Base-by-base conservation (phyloP, 2,888 invertebrate genomes). In the Megaustenia siamemsis region DNA sequence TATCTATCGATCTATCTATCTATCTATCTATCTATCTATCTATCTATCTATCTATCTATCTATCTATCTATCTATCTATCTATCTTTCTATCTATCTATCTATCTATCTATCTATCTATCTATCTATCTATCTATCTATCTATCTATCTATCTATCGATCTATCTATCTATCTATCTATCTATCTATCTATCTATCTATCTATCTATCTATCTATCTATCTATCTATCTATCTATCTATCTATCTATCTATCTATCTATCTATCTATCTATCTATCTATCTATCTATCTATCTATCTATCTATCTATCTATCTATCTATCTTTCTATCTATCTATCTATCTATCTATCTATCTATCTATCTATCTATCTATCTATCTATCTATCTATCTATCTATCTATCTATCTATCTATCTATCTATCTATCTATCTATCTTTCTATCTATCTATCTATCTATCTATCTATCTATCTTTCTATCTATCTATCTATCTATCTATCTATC, bases 61-160 rank as follows among this genome's bases (percentile, higher is more conserved):
- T 45, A 45, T 45, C 45, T 45, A 45, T 45, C 8, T 45, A 45
- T 45, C 45, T 45, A 45, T 45, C 8, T 45, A 45, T 45, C 45
- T 45, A 45, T 45, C 8, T 45, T 10, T 45, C 45, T 45, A 45
- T 45, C 45, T 45, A 45, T 45, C 45, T 45, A 45, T 45, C 56
- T 56, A 56, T 56, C 56, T 56, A 56, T 56, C 56, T 56, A 56
- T 56, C 56, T 56, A 56, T 56, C 56, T 56, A 56, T 56, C 56
- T 56, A 56, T 56, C 56, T 56, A 56, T 56, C 56, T 56, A 56
- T 56, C 56, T 56, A 56, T 56, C 56, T 56, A 24, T 56, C 56
- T 56, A 24, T 56, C 56, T 56, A 24, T 56, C 56, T 56, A 24
- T 56, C 56, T 56, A 24, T 56, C 56, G 10, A 24, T 56, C 56